Evolutionary conservation across 2,797 vertebrate species (phyloP).

Genomic region (Anguilla pacifica): DNA sequence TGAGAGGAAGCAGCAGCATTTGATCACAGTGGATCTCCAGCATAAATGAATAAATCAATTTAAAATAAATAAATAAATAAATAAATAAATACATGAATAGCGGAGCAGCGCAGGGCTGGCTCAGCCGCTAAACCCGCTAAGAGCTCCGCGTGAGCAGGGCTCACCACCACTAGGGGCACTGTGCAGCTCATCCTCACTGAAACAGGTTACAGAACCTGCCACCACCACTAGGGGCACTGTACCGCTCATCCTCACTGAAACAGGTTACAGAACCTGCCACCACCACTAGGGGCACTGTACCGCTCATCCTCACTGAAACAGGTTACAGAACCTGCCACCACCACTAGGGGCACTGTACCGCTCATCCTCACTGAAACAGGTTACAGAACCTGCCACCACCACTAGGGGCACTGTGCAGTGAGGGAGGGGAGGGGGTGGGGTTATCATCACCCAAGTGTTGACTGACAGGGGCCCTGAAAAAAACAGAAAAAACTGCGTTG

Average conservation of each 20-base stretch:
- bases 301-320: constrained; percentile 57
- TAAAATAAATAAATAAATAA: constrained; percentile 64
- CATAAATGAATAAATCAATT: constrained; percentile 44
- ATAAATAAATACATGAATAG: constrained; percentile 75
- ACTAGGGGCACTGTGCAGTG: too few relatives aligned
- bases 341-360: too few relatives aligned
- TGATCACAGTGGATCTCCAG: constrained; percentile 72
- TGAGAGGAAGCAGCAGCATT: constrained; percentile 70
- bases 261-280: too few relatives aligned
- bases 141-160: constrained; percentile 56
- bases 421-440: too few relatives aligned
- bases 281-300: too few relatives aligned
- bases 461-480: not conserved
- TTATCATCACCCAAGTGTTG: too few relatives aligned
- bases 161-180: too few relatives aligned
- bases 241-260: constrained; percentile 34
- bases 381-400: constrained; percentile 52
- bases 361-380: constrained; percentile 74
- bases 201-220: constrained; percentile 59
- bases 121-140: constrained; percentile 39
- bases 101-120: constrained; percentile 51
- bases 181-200: constrained; percentile 65
- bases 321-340: constrained; percentile 66
- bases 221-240: too few relatives aligned
- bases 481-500: not conserved